A percentile compares a stretch with the other conserved stretches of the same genome.
phyloP scores from a whole-genome alignment of 2,888 invertebrate genomes.

The Odontocerum albicorne region DNA sequence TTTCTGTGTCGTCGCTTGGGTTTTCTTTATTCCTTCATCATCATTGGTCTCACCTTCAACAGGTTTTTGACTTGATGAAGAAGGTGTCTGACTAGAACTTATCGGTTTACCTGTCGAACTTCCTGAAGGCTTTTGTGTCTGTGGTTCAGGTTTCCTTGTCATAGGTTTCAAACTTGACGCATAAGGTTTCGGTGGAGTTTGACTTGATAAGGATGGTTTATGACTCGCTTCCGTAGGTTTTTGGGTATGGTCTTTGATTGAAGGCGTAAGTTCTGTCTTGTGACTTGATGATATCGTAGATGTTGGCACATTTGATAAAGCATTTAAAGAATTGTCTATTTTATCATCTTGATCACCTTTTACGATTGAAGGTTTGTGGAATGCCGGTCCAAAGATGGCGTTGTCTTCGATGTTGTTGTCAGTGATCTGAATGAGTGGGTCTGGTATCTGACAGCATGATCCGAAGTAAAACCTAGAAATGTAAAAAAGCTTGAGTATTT shows the following conservation, averaged over 20 bases:
- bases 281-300: conserved; percentile 2
- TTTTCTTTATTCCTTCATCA: conserved; percentile 7
- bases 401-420: conserved; percentile 66
- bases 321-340: conserved; percentile 38
- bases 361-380: conserved; percentile 5
- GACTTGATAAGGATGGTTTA: conserved; percentile 12
- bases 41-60: no score
- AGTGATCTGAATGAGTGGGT: conserved; percentile 55
- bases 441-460: conserved; percentile 83
- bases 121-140: neutral
- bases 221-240: conserved; percentile 17
- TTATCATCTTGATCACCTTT: conserved; percentile 14
- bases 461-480: conserved; percentile 76
- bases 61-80: conserved; percentile 8
- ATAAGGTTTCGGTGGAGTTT: no score
- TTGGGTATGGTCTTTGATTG: neutral
- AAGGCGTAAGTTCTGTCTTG: neutral
- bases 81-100: conserved; percentile 13
- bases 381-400: conserved; percentile 52
- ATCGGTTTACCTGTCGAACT: neutral
- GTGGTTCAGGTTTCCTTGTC: neutral
- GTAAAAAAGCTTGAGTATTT: no score
- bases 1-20: neutral
- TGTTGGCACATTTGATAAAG: conserved; percentile 26
- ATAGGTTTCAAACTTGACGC: no score